Base-by-base conservation (phyloP, 1,140 invertebrate genomes). In the Diachasmimorpha longicaudata region DNA sequence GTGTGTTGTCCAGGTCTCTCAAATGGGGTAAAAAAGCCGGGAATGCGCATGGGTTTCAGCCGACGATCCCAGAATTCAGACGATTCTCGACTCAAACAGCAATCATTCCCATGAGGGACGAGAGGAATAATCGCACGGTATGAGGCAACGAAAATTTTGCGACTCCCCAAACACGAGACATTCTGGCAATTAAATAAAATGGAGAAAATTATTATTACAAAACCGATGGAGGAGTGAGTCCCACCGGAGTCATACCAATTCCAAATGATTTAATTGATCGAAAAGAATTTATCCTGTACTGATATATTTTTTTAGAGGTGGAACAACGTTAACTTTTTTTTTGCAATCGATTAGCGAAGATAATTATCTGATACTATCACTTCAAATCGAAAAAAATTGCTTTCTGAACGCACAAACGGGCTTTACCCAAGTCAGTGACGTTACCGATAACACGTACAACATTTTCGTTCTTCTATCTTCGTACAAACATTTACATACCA, bases 401-500 rank as follows among this genome's bases (percentile, higher is more conserved):
- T 1, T 9, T 42, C 13, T 42, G 39, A 42, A 42, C 39, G 9
- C 23, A 19, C 13, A 42, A 10, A 2, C 16, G 48, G 48, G 14
- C n/a, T 52, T 48, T n/a, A 52, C 5, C 44, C 11, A 46, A 2
- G 11, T n/a, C 19, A 63, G 58, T 63, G 23, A 63, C 58, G 58
- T 63, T 63, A 25, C 58, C 58, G 58, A 63, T 63, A 63, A 63
- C 58, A 63, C 58, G 58, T 25, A 63, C 23, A 63, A 63, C 58
- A 31, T 63, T 63, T 63, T 63, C 58, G 58, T 75, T 39, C 42
- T 48, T 79, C 75, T 85, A 85, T 84, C 84, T 58, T 68, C 81
- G 78, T 52, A 72, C 82, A 88, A 87, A 88, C 81, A 86, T 87
- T 87, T 85, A 80, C 85, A 81, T 82, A 80, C 83, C 78, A 84